Base-by-base conservation (phyloP, 1,140 invertebrate genomes). In the Orius insidiosus region DNA sequence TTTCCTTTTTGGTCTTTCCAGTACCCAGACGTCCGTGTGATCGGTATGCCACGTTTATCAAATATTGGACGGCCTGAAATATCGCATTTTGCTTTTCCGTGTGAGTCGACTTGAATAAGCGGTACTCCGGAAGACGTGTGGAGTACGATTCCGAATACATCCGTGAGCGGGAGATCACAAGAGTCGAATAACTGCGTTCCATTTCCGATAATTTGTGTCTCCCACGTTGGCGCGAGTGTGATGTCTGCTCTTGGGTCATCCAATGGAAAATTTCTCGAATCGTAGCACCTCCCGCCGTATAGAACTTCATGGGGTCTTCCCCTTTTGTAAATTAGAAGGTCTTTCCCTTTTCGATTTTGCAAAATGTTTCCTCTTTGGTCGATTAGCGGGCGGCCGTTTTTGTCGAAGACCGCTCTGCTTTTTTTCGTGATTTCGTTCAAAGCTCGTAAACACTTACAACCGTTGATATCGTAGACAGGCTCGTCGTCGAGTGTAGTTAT, bases 121-220 rank as follows among this genome's bases (percentile, higher is more conserved):
- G 41, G 18, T 4, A 43, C 41, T 3, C 41, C 41, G 10, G 41
- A 31, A n/a, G 41, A 43, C 19, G 19, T 31, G n/a, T 43, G 31
- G 10, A 43, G 31, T 2, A 43, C 16, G 41, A 30, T n/a, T 5
- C 41, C 41, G 5, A 9, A 9, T 2, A 10, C 11, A 19, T 43
- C 41, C 2, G 41, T 43, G 4, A 43, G 4, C 3, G 41, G 41
- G 4, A 43, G 31, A 43, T 31, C 24, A 6, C 31, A 18, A 31
- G 18, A 31, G 11, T 43, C 41, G 24, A 43, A 43, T n/a, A 43
- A n/a, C 41, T 43, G 41, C 10, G 10, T 31, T 31, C 41, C 41
- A 30, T 16, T 16, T 9, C 41, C 24, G 2, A 43, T 31, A 9
- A 31, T 11, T 11, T 43, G n/a, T 5, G 9, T 43, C 41, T 43